Base-by-base conservation (phyloP, 1,140 invertebrate genomes). In the Arctopsyche grandis region DNA sequence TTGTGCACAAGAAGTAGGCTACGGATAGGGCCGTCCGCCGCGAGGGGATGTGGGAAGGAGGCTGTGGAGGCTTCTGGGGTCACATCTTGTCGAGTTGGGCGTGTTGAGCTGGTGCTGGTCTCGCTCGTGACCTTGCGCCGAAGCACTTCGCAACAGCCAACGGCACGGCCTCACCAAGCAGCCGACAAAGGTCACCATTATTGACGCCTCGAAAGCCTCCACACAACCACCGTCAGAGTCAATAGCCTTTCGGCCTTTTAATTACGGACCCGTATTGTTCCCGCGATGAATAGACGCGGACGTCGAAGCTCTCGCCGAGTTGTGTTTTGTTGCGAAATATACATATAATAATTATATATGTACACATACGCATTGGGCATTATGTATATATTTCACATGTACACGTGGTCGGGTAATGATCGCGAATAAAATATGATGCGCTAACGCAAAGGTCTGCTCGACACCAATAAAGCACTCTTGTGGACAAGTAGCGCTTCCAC, bases 31-130 rank as follows among this genome's bases (percentile, higher is more conserved):
- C 21, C 60, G 29, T 29, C 24, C 12, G 24, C 46, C 16, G 29
- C 5, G 16, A 21, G 19, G 75, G 75, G 79, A 75, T 80, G 79
- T 80, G 79, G 74, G 74, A 78, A 74, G 77, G 77, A 70, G 75
- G 79, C 69, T 60, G 71, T 63, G 76, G 69, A 63, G 77, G 76
- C 80, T 75, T 75, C 56, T 58, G 44, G 77, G 80, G 80, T 81
- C 80, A 81, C 75, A 58, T n/a, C n/a, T 75, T 44, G 48, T 12
- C 73, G 21, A 24, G 75, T 19, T 66, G 69, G 46, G 58, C 43
- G 69, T 80, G 75, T 76, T 16, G 29, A 38, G 48, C 79, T 29
- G 19, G 63, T 66, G 19, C 19, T 24, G n/a, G 21, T 66, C 22
- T 12, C 24, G 63, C 63, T 66, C 63, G 63, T 66, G 63, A 66